These are phyloP conservation scores for Cinclus cinclus DNA, from an alignment of 2,113 vertebrate genomes.

Conservation along the genomic window DNA sequence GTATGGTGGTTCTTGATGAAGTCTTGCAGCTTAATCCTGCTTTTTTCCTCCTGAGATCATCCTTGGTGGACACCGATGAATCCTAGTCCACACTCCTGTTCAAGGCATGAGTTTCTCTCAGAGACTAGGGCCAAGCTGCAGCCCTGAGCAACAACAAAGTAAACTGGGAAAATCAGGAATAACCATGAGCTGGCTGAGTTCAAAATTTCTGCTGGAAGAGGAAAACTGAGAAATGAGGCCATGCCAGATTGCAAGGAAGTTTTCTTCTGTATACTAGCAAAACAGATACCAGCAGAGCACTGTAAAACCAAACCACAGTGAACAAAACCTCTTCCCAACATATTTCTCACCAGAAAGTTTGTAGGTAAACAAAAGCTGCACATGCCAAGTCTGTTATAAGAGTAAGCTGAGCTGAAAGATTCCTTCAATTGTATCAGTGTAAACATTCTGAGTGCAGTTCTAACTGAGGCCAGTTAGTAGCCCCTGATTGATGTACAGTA, in stretches of 20 bases:
- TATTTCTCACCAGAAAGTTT: neutral
- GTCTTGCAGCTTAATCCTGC: neutral
- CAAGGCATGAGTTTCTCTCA: neutral
- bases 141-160: neutral
- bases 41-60: neutral
- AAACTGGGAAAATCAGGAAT: neutral
- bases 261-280: neutral
- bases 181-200: neutral
- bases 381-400: neutral
- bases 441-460: neutral
- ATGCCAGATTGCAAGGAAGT: neutral
- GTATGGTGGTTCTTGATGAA: neutral
- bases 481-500: neutral
- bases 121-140: neutral
- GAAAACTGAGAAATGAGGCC: neutral
- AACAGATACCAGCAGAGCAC: neutral
- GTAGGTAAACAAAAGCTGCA: neutral
- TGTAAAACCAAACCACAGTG: neutral
- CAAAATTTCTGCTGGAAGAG: neutral
- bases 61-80: neutral
- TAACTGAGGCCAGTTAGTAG: neutral
- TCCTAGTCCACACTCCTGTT: neutral
- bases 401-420: neutral
- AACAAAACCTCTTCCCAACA: neutral
- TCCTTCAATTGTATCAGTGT: neutral